Evolutionary conservation across 2,888 invertebrate species (phyloP), one percentile per base, ranked within the genome.

Genomic region (Xestia c-nigrum): DNA sequence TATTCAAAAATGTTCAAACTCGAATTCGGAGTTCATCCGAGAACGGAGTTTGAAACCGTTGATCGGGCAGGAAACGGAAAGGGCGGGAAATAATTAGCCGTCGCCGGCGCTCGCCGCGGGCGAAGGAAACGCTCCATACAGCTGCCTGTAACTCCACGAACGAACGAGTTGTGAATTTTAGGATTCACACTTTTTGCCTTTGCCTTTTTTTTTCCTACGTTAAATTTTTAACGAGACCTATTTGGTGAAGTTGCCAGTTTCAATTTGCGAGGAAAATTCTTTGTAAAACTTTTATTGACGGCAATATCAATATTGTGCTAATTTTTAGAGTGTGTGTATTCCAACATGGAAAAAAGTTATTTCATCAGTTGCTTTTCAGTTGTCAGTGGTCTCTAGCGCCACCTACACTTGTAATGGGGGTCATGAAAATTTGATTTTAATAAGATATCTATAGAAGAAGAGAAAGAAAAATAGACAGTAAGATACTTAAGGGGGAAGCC

Each of bases 71-170:
- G 91, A 92, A 93, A 87, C 91, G 93, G 94, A 93, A 94, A 94
- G 92, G 91, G 94, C 95, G 94, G 95, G 95, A 95, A 95, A 95
- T 96, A 96, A 96, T 96, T 95, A 95, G 95, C 94, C 90, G 89
- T 90, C 91, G 90, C 89, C 89, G 86, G 74, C 88, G 78, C 82
- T 78, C 85, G 92, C 95, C 92, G 86, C 88, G 72, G 94, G 95
- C 94, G 64, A 91, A 91, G 93, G 94, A 94, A 93, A 88, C 89
- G 83, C 86, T 84, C 88, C 89, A 92, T 92, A 90, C 93, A 93
- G 90, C 90, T 72, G 74, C 80, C 87, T 88, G 90, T 90, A 87
- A 89, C 88, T 86, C 83, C 78, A 87, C 83, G 83, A 89, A 84
- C 81, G 85, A 89, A 91, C 84, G 89, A 89, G 87, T 88, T 89